phyloP scores from a whole-genome alignment of 92 coral and sea anemone genomes.

The Virgularia gustaviana region DNA sequence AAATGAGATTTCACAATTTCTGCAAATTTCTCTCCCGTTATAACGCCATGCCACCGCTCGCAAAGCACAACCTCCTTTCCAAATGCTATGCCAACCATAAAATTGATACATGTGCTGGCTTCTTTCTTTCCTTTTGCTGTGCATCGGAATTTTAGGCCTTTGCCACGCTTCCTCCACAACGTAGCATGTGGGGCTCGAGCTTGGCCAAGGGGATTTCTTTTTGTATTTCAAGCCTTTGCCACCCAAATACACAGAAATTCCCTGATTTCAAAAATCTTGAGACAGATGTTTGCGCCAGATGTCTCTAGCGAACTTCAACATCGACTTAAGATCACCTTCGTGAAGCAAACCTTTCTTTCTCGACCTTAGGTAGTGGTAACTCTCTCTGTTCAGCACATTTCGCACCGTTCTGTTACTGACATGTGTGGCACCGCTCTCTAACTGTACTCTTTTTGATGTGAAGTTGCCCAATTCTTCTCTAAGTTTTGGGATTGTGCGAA shows the following conservation, averaged over 20 bases:
- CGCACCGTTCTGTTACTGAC: background rate
- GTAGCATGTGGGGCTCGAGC: constrained; percentile 31
- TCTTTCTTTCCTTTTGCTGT: background rate
- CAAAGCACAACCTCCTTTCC: background rate
- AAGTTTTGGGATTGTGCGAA: background rate
- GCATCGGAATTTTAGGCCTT: constrained; percentile 16
- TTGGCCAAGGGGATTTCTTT: constrained; percentile 7
- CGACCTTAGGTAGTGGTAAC: background rate
- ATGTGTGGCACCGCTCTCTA: constrained; percentile 1
- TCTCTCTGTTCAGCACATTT: background rate
- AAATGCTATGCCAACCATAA: background rate
- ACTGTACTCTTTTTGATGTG: constrained; percentile 1
- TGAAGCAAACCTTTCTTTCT: background rate
- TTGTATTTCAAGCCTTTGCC: constrained; percentile 8
- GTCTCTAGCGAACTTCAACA: background rate
- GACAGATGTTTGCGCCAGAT: background rate
- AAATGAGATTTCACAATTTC: too few species aligned
- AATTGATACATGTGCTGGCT: background rate
- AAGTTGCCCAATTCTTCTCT: background rate
- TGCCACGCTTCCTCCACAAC: constrained; percentile 26
- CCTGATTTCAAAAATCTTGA: background rate
- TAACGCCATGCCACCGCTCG: too few species aligned
- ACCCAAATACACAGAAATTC: background rate
- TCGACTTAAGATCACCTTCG: constrained; percentile 1
- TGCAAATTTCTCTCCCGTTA: too few species aligned